These are phyloP conservation scores for Pachyramphus minor DNA, from an alignment of 2,113 vertebrate species.

Conservation along the genomic window DNA sequence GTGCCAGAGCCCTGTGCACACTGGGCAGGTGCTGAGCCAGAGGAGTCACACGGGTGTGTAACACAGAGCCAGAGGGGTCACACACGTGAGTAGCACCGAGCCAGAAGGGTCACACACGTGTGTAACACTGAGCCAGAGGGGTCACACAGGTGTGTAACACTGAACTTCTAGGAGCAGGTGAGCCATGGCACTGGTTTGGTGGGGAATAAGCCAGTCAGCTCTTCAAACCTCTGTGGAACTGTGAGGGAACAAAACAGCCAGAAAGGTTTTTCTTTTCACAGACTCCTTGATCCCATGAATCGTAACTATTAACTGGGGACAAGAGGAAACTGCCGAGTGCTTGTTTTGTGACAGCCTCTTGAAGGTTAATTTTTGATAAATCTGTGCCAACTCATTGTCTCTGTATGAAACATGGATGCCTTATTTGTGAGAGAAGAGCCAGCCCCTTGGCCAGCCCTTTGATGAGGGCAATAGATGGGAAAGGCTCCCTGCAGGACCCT, in stretches of 20 bases:
- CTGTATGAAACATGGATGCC: background rate
- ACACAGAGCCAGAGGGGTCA: no score
- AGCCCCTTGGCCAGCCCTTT: background rate
- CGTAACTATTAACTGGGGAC: background rate
- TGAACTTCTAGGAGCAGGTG: background rate
- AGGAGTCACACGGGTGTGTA: no score
- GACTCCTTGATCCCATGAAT: background rate
- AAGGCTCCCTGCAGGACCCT: background rate
- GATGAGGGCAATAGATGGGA: background rate
- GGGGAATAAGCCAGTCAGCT: background rate
- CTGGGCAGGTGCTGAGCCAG: no score
- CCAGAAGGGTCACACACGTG: no score
- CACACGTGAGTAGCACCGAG: no score
- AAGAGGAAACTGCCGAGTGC: background rate
- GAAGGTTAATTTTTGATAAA: background rate
- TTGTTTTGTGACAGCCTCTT: background rate
- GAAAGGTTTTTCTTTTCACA: no score
- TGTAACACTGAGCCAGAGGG: no score
- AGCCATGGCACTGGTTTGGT: background rate
- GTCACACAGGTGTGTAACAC: no score
- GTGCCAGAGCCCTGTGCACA: background rate
- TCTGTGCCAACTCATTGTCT: background rate
- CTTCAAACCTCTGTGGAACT: background rate
- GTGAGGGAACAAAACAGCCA: background rate
- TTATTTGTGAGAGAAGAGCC: background rate